Conservation (phyloP, 2,797 vertebrate genomes). For the Enoplosus armatus region DNA sequence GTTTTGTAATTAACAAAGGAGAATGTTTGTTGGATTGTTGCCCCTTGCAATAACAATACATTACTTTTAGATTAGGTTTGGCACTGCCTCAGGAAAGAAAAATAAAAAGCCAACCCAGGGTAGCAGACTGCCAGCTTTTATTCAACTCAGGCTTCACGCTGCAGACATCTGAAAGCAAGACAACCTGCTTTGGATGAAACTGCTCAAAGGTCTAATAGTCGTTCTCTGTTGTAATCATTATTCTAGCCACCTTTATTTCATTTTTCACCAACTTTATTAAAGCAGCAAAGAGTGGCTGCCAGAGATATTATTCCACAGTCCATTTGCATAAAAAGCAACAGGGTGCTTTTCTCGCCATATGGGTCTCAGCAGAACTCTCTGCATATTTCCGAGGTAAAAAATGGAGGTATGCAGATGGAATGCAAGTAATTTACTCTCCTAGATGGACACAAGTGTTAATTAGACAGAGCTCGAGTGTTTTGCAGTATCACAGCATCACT, state of each 20-base stretch:
- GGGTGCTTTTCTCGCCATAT: conserved; percentile 50
- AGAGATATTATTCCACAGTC: conserved; percentile 65
- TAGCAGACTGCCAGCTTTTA: conserved; percentile 36
- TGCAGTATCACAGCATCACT: conserved; percentile 31
- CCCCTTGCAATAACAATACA: conserved; percentile 10
- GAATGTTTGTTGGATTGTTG: not conserved
- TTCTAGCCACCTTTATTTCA: conserved; percentile 70
- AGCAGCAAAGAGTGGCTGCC: conserved; percentile 60
- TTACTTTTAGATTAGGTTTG: conserved; percentile 24
- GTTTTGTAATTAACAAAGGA: conserved; percentile 8
- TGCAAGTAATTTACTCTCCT: conserved; percentile 35
- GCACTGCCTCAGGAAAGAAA: conserved; percentile 27
- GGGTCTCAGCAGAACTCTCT: conserved; percentile 48
- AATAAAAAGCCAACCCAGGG: conserved; percentile 13
- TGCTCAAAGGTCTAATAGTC: conserved; percentile 51
- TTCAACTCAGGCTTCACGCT: conserved; percentile 39
- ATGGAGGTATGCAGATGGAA: conserved; percentile 50
- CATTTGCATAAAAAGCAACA: conserved; percentile 78
- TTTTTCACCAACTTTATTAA: conserved; percentile 72
- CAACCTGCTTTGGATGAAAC: conserved; percentile 56
- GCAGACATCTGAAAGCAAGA: conserved; percentile 54
- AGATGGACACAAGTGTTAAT: conserved; percentile 61
- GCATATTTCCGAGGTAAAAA: conserved; percentile 50
- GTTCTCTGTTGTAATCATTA: conserved; percentile 71
- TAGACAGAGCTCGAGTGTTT: conserved; percentile 42